Evolutionary conservation across 2,888 invertebrate genomes (phyloP).

Genomic region (Zaprionus lineosus): DNA sequence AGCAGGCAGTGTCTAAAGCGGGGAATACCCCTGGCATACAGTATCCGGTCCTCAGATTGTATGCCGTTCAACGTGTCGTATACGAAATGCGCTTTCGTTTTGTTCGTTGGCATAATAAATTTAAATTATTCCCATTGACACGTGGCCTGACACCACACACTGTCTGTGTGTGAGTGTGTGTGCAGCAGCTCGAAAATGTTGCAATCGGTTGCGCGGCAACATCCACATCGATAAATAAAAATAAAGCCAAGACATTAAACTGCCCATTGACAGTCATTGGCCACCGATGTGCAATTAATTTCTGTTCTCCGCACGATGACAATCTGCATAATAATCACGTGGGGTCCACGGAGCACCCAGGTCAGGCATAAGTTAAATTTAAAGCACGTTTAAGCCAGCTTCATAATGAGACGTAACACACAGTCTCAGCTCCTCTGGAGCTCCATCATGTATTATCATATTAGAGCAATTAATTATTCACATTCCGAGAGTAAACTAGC

Average conservation of each 20-base stretch:
- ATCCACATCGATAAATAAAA: conserved; percentile 5
- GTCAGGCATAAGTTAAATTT: not conserved
- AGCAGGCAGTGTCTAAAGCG: not conserved
- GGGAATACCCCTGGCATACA: not conserved
- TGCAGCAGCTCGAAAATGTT: conserved; percentile 10
- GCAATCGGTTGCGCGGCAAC: conserved; percentile 1
- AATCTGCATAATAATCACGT: too few species aligned
- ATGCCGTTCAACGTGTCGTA: conserved; percentile 32
- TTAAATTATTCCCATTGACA: conserved; percentile 52
- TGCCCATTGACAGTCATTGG: too few species aligned
- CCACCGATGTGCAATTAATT: too few species aligned
- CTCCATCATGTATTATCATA: too few species aligned
- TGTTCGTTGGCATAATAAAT: conserved; percentile 44
- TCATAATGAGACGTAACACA: too few species aligned
- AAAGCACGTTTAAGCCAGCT: not conserved
- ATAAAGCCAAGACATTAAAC: too few species aligned
- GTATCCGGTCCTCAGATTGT: not conserved
- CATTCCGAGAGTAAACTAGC: not conserved
- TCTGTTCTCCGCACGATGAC: too few species aligned
- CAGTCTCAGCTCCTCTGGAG: too few species aligned
- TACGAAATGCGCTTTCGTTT: conserved; percentile 41
- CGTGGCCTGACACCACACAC: too few species aligned
- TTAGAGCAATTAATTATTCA: too few species aligned
- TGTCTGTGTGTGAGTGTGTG: too few species aligned
- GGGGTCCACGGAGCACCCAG: too few species aligned